Evolutionary conservation across 2,888 invertebrate species (phyloP), one percentile per base, ranked within the genome.

Genomic region (Stenchaetothrips biformis): DNA sequence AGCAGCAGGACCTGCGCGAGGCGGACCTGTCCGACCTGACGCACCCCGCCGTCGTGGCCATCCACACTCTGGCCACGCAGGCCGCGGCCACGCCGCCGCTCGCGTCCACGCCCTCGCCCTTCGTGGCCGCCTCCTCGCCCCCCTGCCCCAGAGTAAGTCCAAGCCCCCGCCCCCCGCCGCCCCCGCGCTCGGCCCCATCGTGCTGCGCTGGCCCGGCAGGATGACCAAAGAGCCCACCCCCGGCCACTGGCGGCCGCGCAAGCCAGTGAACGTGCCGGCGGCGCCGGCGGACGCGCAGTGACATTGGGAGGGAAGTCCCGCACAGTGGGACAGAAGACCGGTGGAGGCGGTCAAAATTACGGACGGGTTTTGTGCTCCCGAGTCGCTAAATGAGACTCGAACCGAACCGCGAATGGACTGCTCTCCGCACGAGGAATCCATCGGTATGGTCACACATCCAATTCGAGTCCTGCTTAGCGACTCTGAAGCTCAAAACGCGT

Each of bases 41-140:
- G 18, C 84, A 85, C 81, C 83, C 84, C n/a, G 85, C 85, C 77
- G 85, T 85, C 59, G 85, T 83, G 16, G 84, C 85, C 81, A 83
- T 85, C 82, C 83, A 85, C 82, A 82, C 85, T 78, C 81, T 85
- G 78, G 84, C 84, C 25, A 85, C 86, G 7, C 77, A 77, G 27
- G 67, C 78, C 80, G 81, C 48, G 77, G 82, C 62, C 80, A 83
- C 81, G n/a, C 83, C 83, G 21, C 83, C 83, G 48, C 79, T 80
- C 16, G 79, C 83, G 11, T 81, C 82, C 18, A 79, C 82, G 80
- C 80, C 62, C 67, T 78, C 79, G 49, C 78, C 78, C n/a, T 78
- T 79, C 53, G 67, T 74, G 67, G 67, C 67, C 8, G 6, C 78
- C 48, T 7, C 49, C 48, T n/a, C 79, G 77, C 37, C 77, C 77